Evolutionary conservation across 2,797 vertebrate species (phyloP).

Genomic region (Sebastes reedi): DNA sequence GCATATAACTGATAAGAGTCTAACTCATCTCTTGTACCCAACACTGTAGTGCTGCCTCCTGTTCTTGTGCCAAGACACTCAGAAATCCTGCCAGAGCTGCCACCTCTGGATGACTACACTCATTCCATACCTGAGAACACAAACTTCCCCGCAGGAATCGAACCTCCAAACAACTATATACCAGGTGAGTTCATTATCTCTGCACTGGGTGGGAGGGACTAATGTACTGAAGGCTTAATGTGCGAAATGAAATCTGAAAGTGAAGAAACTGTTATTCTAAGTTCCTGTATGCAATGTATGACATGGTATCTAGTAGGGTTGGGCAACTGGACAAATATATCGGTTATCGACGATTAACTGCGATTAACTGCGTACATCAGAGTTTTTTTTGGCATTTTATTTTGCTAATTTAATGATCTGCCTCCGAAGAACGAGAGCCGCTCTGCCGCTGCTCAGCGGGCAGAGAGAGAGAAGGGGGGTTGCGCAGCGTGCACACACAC

Average conservation of each 20-base stretch:
- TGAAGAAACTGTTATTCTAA: background rate
- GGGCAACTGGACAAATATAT: no score
- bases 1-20: background rate
- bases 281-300: background rate
- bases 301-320: background rate
- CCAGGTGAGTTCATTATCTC: conserved; percentile 87
- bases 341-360: no score
- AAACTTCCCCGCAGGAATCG: conserved; percentile 98
- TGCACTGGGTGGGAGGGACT: background rate
- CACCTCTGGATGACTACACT: conserved; percentile 96
- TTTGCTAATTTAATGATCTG: no score
- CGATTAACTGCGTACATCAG: no score
- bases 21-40: conserved; percentile 11
- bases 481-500: no score
- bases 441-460: no score
- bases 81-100: conserved; percentile 96
- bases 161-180: conserved; percentile 99
- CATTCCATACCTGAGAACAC: conserved; percentile 99
- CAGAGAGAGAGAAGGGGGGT: no score
- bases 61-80: conserved; percentile 98
- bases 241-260: background rate
- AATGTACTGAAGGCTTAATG: background rate
- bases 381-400: no score
- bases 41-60: conserved; percentile 90
- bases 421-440: no score